phyloP scores from a whole-genome alignment of 2,888 invertebrate species.

The Phragmatobia fuliginosa region DNA sequence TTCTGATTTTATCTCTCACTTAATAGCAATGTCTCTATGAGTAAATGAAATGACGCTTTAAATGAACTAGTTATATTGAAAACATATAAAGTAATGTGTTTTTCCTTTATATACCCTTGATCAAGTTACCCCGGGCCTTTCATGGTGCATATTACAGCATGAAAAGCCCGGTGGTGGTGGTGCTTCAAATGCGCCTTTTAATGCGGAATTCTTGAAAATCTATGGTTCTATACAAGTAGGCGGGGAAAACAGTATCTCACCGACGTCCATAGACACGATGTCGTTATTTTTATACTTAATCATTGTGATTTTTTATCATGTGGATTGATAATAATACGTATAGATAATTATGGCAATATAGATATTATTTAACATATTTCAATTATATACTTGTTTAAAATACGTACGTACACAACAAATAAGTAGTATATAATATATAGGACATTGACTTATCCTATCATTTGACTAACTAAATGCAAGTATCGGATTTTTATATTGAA shows the following conservation, averaged over 20 bases:
- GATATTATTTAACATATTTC: not conserved
- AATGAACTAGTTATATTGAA: not conserved
- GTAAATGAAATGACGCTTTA: not conserved
- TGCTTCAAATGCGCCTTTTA: conserved; percentile 10
- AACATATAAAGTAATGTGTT: too few species aligned
- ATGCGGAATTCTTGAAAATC: conserved; percentile 4
- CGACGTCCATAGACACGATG: not conserved
- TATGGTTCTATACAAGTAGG: conserved; percentile 11
- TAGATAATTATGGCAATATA: not conserved
- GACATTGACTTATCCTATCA: not conserved
- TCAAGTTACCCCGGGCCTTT: conserved; percentile 34
- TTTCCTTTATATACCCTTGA: conserved; percentile 42
- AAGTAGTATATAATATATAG: not conserved
- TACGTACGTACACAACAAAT: not conserved
- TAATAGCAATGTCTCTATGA: too few species aligned
- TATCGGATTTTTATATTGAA: not conserved
- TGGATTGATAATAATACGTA: not conserved
- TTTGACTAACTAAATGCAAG: not conserved
- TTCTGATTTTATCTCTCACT: not conserved
- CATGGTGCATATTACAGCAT: conserved; percentile 23
- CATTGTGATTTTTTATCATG: not conserved
- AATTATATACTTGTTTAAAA: not conserved
- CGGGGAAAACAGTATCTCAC: conserved; percentile 9
- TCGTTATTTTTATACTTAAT: not conserved
- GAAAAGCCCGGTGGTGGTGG: too few species aligned